Evolutionary conservation across 2,888 invertebrate genomes (phyloP), one percentile per base, ranked within the genome.

Genomic region (Thalpophila matura): DNA sequence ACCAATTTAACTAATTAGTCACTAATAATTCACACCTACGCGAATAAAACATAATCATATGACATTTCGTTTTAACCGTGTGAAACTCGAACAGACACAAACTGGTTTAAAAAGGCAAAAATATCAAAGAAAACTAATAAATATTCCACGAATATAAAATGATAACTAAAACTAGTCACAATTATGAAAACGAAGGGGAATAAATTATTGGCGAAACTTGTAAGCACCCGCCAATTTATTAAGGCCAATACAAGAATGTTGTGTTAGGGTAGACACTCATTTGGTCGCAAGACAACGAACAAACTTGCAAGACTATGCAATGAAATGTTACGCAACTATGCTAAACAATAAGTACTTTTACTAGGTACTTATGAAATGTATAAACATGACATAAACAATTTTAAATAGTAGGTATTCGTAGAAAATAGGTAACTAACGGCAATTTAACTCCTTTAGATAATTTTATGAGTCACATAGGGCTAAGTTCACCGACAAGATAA

Each of bases 181-280:
- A 81, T 81, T 74, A 84, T 53, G 69, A 69, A 62, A 77, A 77
- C 56, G 69, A 76, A 67, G 56, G 62, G 51, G 43, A 68, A 59
- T 79, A 81, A 83, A 82, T 83, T 81, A 84, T 79, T 76, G 56
- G 65, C 56, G 54, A 74, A 62, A 72, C 63, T 79, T 80, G 81
- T 82, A 82, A 84, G 73, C 63, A 75, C 78, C 80, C 64, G 77
- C 81, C 77, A 84, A 87, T 88, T 87, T 88, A 89, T 87, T 68
- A 81, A 74, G 69, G 79, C 65, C 73, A 77, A 79, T 81, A 72
- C 67, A 80, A 76, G 69, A 79, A 56, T 42, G 77, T 81, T 81
- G 82, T 81, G 72, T 65, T 64, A 73, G 42, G 50, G 35, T 38
- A 4, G n/a, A 1, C 33, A 42, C 22, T 12, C 49, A 53, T 22